Percentiles rank a stretch among this genome's conserved stretches.
phyloP scores from a whole-genome alignment of 1,140 invertebrate species.

The Diuraphis noxia region DNA sequence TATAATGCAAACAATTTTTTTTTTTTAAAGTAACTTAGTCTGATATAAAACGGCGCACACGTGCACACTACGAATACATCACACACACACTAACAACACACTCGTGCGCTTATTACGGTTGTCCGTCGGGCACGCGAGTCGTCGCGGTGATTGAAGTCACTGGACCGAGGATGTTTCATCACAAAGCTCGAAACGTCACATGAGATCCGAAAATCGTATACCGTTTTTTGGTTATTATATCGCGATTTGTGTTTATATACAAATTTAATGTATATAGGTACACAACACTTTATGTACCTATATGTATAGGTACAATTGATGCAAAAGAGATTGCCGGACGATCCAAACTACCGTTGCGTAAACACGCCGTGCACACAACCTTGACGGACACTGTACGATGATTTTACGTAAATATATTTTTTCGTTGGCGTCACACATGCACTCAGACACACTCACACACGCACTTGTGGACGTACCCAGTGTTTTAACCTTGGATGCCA shows the following conservation, averaged over 20 bases:
- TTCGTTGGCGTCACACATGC: neutral
- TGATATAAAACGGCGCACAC: neutral
- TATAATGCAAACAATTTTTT: neutral
- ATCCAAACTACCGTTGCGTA: constrained; percentile 24
- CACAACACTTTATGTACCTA: too few species aligned
- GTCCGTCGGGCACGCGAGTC: neutral
- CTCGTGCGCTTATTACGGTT: neutral
- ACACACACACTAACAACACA: neutral
- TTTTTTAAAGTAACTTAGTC: too few species aligned
- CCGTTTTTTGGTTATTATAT: neutral
- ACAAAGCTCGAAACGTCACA: neutral
- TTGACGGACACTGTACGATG: constrained; percentile 18
- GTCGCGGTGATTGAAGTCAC: neutral
- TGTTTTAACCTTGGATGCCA: neutral
- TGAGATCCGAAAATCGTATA: neutral
- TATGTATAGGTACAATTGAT: neutral
- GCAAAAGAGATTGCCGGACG: neutral
- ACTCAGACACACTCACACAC: neutral
- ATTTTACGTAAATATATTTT: neutral
- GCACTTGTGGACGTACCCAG: neutral
- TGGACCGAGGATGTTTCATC: neutral
- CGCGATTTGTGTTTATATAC: neutral
- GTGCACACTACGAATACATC: neutral
- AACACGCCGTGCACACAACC: neutral
- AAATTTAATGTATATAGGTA: neutral